Evolutionary conservation across 2,113 vertebrate genomes (phyloP).

Genomic region (Sphaerodactylus townsendi): DNA sequence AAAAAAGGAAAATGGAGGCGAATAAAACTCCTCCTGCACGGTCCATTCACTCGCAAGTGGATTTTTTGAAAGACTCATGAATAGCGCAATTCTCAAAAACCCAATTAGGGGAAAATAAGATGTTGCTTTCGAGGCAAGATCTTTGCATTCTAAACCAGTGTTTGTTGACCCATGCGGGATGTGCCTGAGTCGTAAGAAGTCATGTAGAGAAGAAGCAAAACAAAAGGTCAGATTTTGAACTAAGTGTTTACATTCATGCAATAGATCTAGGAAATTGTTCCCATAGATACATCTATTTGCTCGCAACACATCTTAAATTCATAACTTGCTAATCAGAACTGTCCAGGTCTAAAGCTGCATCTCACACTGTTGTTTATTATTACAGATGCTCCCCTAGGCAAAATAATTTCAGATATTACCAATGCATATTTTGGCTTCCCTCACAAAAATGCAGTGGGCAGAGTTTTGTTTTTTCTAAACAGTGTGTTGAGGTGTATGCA

Average conservation of each 20-base stretch:
- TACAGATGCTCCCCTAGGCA: background rate
- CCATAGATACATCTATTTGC: background rate
- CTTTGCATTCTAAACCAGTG: no score
- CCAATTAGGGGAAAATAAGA: no score
- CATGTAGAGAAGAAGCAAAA: background rate
- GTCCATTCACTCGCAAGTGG: no score
- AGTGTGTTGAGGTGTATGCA: no score
- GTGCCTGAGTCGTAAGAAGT: background rate
- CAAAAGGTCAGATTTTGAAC: background rate
- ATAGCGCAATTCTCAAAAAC: no score
- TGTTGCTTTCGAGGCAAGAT: no score
- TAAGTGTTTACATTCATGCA: background rate
- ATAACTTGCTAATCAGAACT: background rate
- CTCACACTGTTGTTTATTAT: background rate
- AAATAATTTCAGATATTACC: background rate
- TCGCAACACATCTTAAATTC: background rate
- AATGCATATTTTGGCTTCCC: background rate
- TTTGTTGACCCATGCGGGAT: no score
- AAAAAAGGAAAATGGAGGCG: no score
- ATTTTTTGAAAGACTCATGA: no score
- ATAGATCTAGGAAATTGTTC: background rate
- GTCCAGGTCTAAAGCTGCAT: background rate
- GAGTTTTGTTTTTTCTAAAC: no score
- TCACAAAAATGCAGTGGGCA: background rate
- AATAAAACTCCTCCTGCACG: no score